phyloP scores from a whole-genome alignment of 2,113 vertebrate species.

The Pelodiscus sinensis region DNA sequence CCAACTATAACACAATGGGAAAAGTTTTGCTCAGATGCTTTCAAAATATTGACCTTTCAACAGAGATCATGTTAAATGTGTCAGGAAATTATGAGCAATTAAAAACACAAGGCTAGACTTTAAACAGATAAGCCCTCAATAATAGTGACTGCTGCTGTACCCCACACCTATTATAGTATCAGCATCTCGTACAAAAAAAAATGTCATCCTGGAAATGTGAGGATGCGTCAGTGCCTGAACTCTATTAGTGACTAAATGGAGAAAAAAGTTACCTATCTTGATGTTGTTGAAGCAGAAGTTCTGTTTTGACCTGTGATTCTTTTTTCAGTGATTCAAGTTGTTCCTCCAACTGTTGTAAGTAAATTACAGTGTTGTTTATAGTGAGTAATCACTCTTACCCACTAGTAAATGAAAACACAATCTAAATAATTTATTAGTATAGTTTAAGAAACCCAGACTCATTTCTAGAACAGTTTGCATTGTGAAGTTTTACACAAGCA shows the following conservation, averaged over 20 bases:
- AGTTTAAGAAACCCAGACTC: neutral
- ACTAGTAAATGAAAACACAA: neutral
- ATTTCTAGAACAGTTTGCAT: neutral
- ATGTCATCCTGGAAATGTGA: accelerated
- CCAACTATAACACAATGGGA: neutral
- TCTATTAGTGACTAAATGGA: neutral
- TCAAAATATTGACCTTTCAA: neutral
- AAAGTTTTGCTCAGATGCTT: neutral
- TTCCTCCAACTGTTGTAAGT: conserved; percentile 70
- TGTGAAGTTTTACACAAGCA: accelerated
- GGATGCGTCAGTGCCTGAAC: accelerated
- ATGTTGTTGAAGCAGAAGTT: conserved; percentile 72
- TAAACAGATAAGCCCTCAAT: neutral
- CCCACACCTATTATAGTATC: accelerated
- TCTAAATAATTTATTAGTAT: neutral
- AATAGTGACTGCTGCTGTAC: accelerated
- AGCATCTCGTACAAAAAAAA: neutral
- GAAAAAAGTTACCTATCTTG: conserved; percentile 72
- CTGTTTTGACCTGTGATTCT: conserved; percentile 62
- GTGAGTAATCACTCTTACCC: neutral
- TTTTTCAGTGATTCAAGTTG: conserved; percentile 68
- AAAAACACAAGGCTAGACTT: neutral
- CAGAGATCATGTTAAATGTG: neutral
- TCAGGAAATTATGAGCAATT: neutral
- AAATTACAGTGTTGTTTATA: neutral